Evolutionary conservation across 2,888 invertebrate species (phyloP).

Genomic region (Mythimna loreyi): DNA sequence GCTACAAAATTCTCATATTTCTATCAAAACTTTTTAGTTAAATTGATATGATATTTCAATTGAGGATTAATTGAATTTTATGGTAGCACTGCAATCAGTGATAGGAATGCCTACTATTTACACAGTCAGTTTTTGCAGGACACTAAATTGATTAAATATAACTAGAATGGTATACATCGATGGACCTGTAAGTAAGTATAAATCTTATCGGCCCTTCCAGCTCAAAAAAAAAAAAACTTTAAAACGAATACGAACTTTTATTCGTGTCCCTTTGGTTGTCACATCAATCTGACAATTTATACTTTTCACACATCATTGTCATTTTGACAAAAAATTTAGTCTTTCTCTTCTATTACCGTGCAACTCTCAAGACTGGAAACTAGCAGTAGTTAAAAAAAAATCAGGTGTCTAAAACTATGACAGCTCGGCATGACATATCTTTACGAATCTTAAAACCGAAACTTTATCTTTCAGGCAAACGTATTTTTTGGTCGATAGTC

Average conservation of each 20-base stretch:
- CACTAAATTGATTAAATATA: not conserved
- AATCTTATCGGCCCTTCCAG: not conserved
- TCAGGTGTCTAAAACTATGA: not conserved
- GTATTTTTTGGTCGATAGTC: too few relatives aligned
- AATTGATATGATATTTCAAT: constrained; percentile 28
- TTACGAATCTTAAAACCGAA: too few relatives aligned
- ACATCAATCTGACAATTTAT: too few relatives aligned
- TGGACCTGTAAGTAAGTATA: not conserved
- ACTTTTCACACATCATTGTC: too few relatives aligned
- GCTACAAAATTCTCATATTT: constrained; percentile 20
- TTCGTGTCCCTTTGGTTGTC: too few relatives aligned
- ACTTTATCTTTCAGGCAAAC: too few relatives aligned
- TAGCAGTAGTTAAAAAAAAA: too few relatives aligned
- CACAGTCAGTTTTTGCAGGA: not conserved
- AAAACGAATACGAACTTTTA: too few relatives aligned
- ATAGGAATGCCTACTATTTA: constrained; percentile 14
- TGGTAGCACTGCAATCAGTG: constrained; percentile 31
- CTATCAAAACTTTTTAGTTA: constrained; percentile 31
- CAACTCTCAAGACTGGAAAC: too few relatives aligned
- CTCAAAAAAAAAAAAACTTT: not conserved
- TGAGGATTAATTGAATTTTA: constrained; percentile 27
- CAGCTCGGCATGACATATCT: not conserved
- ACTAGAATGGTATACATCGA: not conserved
- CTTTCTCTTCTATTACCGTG: too few relatives aligned
- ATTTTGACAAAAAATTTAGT: too few relatives aligned